These are phyloP conservation scores for Chrysogorgia sp. DNA, from an alignment of 92 coral and sea anemone species.

Conservation along the genomic window DNA sequence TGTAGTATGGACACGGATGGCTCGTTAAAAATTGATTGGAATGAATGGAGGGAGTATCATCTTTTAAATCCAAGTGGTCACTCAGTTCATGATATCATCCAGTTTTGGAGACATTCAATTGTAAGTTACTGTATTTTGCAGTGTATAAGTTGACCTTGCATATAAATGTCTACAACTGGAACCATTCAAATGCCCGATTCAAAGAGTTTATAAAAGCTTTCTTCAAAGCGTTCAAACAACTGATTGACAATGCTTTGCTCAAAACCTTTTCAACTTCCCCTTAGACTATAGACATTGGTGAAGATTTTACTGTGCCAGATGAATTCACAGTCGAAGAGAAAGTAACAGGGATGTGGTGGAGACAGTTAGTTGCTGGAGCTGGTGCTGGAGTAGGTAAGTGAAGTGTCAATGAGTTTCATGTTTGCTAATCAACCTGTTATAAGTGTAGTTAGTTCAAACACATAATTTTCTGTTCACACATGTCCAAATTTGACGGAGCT, in stretches of 20 bases:
- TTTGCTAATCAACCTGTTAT: neutral
- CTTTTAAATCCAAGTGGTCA: constrained; percentile 97
- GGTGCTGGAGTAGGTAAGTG: constrained; percentile 96
- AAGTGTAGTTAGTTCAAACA: neutral
- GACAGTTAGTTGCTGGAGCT: constrained; percentile 92
- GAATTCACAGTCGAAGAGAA: constrained; percentile 97
- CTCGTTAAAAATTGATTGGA: constrained; percentile 90
- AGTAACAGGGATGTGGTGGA: constrained; percentile 97
- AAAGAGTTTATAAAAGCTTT: too few relatives aligned
- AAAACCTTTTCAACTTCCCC: neutral
- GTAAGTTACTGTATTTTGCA: constrained; percentile 63
- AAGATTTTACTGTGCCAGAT: constrained; percentile 94
- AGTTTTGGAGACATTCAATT: constrained; percentile 92
- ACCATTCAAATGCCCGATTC: too few relatives aligned
- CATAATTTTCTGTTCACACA: neutral
- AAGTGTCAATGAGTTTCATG: too few relatives aligned
- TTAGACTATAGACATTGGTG: constrained; percentile 93
- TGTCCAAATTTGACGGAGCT: too few relatives aligned
- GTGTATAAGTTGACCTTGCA: too few relatives aligned
- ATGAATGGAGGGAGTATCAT: constrained; percentile 97
- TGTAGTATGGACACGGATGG: constrained; percentile 90
- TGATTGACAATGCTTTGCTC: neutral
- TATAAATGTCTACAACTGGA: too few relatives aligned
- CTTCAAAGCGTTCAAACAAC: too few relatives aligned
- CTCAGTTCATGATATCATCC: constrained; percentile 92